A percentile compares a stretch with the other conserved stretches of the same genome.
Conservation (phyloP, 2,113 vertebrate species). For the Morphnarchus princeps region DNA sequence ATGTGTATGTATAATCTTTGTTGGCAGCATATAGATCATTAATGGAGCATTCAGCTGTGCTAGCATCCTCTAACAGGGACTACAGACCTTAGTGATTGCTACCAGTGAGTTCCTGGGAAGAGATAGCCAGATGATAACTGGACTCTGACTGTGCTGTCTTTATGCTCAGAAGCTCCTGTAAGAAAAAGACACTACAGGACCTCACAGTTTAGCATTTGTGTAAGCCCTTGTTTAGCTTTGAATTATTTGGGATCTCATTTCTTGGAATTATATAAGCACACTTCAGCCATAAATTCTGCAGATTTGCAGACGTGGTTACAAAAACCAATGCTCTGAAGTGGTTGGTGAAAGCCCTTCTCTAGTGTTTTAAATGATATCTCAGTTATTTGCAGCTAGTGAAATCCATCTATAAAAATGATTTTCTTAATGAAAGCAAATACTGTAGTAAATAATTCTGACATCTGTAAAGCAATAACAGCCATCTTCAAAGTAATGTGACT, state of each 20-base stretch:
- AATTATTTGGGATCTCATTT: not conserved
- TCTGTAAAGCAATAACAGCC: not conserved
- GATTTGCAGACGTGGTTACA: not conserved
- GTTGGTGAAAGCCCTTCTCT: not conserved
- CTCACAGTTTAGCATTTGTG: not conserved
- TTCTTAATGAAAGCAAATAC: not conserved
- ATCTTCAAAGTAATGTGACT: not conserved
- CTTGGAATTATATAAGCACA: conserved; percentile 3
- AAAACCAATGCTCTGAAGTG: not conserved
- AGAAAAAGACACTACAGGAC: not conserved
- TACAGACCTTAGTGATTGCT: not conserved
- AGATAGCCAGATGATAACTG: not conserved
- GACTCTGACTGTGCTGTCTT: not conserved
- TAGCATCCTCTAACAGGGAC: not conserved
- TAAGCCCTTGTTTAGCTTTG: conserved; percentile 1
- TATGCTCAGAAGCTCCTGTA: not conserved
- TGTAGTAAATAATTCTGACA: not conserved
- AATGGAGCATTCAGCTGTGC: not conserved
- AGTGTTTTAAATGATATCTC: not conserved
- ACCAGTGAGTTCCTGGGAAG: not conserved
- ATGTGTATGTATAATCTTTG: not conserved
- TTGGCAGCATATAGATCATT: not conserved
- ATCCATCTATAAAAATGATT: not conserved
- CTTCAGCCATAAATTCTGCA: not conserved
- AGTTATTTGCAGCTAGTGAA: not conserved